Evolutionary conservation across 2,797 vertebrate genomes (phyloP), one percentile per base, ranked within the genome.

Genomic region (Rhabdomys pumilio): DNA sequence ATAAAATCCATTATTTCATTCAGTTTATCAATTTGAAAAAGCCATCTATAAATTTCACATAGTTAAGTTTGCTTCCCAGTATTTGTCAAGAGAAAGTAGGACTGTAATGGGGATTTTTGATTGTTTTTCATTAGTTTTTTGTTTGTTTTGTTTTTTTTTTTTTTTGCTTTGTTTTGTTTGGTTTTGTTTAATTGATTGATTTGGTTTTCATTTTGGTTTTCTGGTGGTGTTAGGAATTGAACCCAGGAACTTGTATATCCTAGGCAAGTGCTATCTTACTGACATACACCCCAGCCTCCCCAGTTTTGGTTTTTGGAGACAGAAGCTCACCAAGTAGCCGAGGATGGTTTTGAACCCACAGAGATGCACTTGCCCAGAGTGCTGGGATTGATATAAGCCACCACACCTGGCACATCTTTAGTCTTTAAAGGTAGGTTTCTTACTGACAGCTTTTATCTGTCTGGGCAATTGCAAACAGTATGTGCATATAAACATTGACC

Each of bases 391-490:
- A 38, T 57, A 31, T 67, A 19, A 67, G 38, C 83, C 31, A 50
- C 11, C 44, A 69, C 3, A 67, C 31, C 63, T 69, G 44, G 47
- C 14, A 4, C 31, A n/a, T 19, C 6, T 14, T 24, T 41, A 17
- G 3, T 38, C 31, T 53, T 65, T 72, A 50, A 44, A 38, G 81
- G 41, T 89, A 22, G 75, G 7, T 80, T 92, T 93, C n/a, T 92
- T 55, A n/a, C 3, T 31, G 34, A n/a, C 17, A 77, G n/a, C 38
- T 72, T 95, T 47, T 83, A 87, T 93, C 5, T 59, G 89, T 87
- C 80, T 96, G 93, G 76, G 29, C 93, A 84, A 63, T 57, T 88
- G 55, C 80, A 31, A 88, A 50, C 73, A 61, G 17, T 82, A 67
- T 61, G 17, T 95, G 24, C 22, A 47, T 31, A 55, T 9, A 31